Conservation (phyloP, 2,797 vertebrate genomes). For the Mormyrus hasselquistii region DNA sequence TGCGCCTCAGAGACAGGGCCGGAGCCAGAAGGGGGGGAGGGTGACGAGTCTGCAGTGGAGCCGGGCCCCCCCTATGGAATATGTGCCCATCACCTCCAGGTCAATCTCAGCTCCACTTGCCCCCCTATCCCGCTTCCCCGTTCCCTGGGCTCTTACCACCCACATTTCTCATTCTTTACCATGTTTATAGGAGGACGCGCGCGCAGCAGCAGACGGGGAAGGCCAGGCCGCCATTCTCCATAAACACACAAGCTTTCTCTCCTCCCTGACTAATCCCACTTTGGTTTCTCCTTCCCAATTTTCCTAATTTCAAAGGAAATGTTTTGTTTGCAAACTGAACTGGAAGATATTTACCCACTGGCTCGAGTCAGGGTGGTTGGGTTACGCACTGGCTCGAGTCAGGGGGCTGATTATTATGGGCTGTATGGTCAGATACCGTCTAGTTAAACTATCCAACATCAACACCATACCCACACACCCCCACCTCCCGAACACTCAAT, state of each 20-base stretch:
- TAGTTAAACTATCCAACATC: background rate
- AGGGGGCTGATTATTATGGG: background rate
- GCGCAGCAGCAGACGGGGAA: constrained; percentile 48
- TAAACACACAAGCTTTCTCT: background rate
- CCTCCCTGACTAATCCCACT: constrained; percentile 49
- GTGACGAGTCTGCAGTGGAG: no score
- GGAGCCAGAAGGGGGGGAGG: background rate
- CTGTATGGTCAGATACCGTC: background rate
- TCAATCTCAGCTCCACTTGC: background rate
- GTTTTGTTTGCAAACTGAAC: constrained; percentile 4
- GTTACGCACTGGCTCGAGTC: no score
- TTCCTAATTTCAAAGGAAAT: constrained; percentile 49
- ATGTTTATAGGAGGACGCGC: constrained; percentile 61
- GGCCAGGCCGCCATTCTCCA: constrained; percentile 49
- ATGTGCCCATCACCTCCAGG: background rate
- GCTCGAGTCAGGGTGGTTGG: background rate
- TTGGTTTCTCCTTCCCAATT: constrained; percentile 45
- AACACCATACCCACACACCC: background rate
- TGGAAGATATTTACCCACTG: background rate
- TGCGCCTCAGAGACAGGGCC: background rate
- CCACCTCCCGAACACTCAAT: background rate
- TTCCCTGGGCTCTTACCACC: constrained; percentile 24
- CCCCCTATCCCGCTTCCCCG: background rate
- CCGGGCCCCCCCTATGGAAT: background rate
- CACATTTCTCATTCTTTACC: constrained; percentile 52